These are phyloP conservation scores for Ammodytes marinus DNA, from an alignment of 2,113 vertebrate species.

Conservation along the genomic window DNA sequence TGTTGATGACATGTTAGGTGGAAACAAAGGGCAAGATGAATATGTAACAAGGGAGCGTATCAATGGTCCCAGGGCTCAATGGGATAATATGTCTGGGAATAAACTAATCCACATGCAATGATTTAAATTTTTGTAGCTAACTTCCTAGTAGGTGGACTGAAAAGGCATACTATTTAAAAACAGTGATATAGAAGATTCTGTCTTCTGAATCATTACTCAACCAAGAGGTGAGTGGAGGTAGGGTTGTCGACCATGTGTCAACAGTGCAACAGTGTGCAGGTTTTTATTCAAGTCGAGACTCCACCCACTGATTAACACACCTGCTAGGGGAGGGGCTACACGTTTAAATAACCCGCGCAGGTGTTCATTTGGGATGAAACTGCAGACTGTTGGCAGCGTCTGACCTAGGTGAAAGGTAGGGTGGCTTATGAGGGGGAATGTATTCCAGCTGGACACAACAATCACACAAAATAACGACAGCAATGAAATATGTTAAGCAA, in stretches of 20 bases:
- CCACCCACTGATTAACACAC: slow-evolving; percentile 18
- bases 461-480: background rate
- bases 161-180: too few species aligned
- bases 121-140: too few species aligned
- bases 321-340: slow-evolving; percentile 1
- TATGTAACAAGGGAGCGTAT: background rate
- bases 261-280: background rate
- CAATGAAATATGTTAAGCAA: background rate
- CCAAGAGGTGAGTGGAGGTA: too few species aligned
- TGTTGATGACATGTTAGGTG: background rate
- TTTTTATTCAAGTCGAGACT: slow-evolving; percentile 7
- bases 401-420: background rate
- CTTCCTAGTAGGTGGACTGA: too few species aligned
- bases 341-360: slow-evolving; percentile 3
- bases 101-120: too few species aligned
- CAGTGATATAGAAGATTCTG: too few species aligned
- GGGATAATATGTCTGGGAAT: too few species aligned
- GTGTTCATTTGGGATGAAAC: background rate
- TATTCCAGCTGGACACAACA: background rate
- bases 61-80: too few species aligned
- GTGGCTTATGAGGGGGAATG: background rate
- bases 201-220: too few species aligned
- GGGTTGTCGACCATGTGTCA: background rate
- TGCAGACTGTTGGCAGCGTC: background rate
- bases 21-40: background rate